These are phyloP conservation scores for Anisognathus igniventris DNA, from an alignment of 2,797 vertebrate genomes.

Conservation along the genomic window DNA sequence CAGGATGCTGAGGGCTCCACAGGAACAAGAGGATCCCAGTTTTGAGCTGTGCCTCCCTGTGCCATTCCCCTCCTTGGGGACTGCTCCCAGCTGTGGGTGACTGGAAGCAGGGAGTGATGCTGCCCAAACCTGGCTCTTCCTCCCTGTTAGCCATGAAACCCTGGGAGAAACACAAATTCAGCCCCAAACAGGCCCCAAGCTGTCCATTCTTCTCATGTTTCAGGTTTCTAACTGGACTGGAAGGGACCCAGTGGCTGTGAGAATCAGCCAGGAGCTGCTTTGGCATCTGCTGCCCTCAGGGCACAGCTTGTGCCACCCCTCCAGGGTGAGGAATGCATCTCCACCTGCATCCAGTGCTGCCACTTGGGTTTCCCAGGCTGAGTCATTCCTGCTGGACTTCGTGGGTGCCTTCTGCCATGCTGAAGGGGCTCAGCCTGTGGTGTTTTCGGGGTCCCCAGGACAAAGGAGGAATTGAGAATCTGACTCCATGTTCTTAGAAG, in stretches of 20 bases:
- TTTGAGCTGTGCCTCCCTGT: not conserved
- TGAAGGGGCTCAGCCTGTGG: not conserved
- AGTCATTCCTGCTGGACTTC: not conserved
- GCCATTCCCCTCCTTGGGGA: not conserved
- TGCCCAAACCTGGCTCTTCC: not conserved
- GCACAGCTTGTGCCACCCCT: not conserved
- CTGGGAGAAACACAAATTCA: not conserved
- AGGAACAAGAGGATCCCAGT: not conserved
- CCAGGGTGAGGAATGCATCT: not conserved
- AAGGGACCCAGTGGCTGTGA: not conserved
- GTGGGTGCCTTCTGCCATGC: not conserved
- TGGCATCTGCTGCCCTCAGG: not conserved
- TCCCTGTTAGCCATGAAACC: not conserved
- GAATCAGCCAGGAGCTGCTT: not conserved
- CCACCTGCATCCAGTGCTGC: not conserved
- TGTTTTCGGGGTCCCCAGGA: too few relatives aligned
- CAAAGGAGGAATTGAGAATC: too few relatives aligned
- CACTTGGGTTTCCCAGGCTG: not conserved
- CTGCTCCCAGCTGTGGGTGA: not conserved
- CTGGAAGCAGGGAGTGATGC: accelerated
- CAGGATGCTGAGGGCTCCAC: not conserved
- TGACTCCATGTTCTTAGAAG: too few relatives aligned
- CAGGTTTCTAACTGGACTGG: not conserved
- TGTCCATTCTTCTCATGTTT: accelerated
- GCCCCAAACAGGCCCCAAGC: not conserved